Conservation (phyloP, 1,140 invertebrate genomes). For the Listronotus bonariensis region DNA sequence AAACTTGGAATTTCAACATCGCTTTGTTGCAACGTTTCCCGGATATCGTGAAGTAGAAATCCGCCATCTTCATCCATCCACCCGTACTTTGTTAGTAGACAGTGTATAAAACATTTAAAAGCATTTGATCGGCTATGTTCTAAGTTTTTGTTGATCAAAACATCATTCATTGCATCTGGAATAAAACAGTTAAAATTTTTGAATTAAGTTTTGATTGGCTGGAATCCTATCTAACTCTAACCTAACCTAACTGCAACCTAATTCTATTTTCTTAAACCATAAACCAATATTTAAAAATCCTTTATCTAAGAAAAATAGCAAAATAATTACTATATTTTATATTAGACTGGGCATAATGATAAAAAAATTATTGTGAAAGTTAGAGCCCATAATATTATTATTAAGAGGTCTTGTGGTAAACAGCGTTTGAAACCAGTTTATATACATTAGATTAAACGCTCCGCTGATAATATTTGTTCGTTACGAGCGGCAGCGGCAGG, state of each 20-base stretch:
- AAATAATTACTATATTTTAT: too few species aligned
- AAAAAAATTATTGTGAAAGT: too few species aligned
- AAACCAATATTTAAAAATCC: too few species aligned
- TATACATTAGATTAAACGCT: too few species aligned
- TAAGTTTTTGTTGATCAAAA: constrained; percentile 44
- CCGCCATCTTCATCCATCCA: constrained; percentile 50
- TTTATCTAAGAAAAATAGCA: too few species aligned
- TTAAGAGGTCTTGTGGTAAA: too few species aligned
- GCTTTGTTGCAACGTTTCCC: constrained; percentile 41
- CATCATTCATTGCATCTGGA: constrained; percentile 46
- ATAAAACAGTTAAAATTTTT: constrained; percentile 16
- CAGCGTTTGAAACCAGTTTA: too few species aligned
- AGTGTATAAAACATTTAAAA: constrained; percentile 48
- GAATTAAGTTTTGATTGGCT: neutral
- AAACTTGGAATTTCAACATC: constrained; percentile 41
- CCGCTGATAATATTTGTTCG: too few species aligned
- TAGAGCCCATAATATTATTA: too few species aligned
- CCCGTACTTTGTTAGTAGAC: constrained; percentile 47
- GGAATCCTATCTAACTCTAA: neutral
- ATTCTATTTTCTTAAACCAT: too few species aligned
- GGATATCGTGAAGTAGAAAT: constrained; percentile 45
- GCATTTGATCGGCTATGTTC: constrained; percentile 26
- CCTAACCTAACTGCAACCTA: neutral
- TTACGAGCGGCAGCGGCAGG: too few species aligned
- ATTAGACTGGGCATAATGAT: too few species aligned